A percentile compares a stretch with the other conserved stretches of the same genome.
Evolutionary conservation across 2,888 invertebrate genomes (phyloP).

Genomic region (Mythimna vitellina): DNA sequence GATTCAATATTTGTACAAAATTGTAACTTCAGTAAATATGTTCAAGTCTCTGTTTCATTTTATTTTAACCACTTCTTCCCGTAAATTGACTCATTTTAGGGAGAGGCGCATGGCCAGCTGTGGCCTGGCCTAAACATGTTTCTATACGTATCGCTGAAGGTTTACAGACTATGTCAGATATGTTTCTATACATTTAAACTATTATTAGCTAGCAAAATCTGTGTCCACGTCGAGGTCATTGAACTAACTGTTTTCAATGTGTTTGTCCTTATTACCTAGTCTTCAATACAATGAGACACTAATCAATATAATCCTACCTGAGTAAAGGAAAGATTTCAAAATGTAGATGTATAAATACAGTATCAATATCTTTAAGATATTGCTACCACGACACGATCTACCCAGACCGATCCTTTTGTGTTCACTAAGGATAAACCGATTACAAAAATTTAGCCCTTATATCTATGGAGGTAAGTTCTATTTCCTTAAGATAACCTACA

Average conservation of each 20-base stretch:
- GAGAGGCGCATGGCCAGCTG: slow-evolving; percentile 19
- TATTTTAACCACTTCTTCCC: slow-evolving; percentile 26
- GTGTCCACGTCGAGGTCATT: slow-evolving; percentile 6
- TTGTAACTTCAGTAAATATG: slow-evolving; percentile 5
- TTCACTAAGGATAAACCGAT: slow-evolving; percentile 41
- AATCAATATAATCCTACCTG: slow-evolving; percentile 28
- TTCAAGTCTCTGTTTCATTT: slow-evolving; percentile 7
- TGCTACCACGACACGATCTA: slow-evolving; percentile 47
- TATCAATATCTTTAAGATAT: slow-evolving; percentile 54
- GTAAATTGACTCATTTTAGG: slow-evolving; percentile 30
- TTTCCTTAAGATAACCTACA: slow-evolving; percentile 32
- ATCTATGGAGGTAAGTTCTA: slow-evolving; percentile 35
- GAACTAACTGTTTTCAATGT: slow-evolving; percentile 15
- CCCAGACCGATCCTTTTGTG: slow-evolving; percentile 56
- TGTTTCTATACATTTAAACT: neutral
- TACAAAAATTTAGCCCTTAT: slow-evolving; percentile 48
- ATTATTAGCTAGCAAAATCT: neutral
- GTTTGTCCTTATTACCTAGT: neutral
- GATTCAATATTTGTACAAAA: neutral
- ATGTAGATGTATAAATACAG: slow-evolving; percentile 30
- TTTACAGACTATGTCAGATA: neutral
- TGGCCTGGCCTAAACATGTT: slow-evolving; percentile 1
- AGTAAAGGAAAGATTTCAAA: slow-evolving; percentile 7
- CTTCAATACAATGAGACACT: neutral
- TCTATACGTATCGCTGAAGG: neutral